Conservation (phyloP, 2,797 vertebrate genomes). For the Astyanax mexicanus region DNA sequence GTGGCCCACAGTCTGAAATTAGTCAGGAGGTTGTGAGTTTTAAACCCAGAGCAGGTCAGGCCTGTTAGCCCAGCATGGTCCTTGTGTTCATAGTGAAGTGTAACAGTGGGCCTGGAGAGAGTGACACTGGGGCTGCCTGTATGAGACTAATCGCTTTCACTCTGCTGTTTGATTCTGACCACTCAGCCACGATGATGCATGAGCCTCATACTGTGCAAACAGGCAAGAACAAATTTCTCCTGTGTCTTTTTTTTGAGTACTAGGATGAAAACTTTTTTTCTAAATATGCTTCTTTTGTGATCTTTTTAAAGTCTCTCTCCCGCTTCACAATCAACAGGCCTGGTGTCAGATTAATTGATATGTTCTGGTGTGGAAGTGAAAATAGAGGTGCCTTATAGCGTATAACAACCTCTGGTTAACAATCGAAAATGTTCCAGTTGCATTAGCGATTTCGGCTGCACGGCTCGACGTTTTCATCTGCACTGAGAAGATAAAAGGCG, state of each 20-base stretch:
- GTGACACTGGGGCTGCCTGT: slow-evolving; percentile 61
- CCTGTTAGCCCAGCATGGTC: slow-evolving; percentile 55
- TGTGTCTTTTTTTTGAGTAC: slow-evolving; percentile 66
- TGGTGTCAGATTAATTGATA: slow-evolving; percentile 66
- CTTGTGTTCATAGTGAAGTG: slow-evolving; percentile 56
- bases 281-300: slow-evolving; percentile 63
- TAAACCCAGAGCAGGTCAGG: slow-evolving; percentile 51
- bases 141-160: slow-evolving; percentile 67
- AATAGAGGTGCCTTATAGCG: slow-evolving; percentile 51
- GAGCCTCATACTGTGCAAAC: slow-evolving; percentile 77
- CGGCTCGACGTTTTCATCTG: slow-evolving; percentile 35
- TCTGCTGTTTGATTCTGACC: slow-evolving; percentile 59
- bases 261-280: slow-evolving; percentile 47
- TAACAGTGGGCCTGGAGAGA: slow-evolving; percentile 54
- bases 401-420: slow-evolving; percentile 53
- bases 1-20: slow-evolving; percentile 38
- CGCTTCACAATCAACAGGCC: slow-evolving; percentile 60
- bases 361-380: slow-evolving; percentile 57
- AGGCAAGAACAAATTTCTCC: slow-evolving; percentile 81
- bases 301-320: slow-evolving; percentile 46
- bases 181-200: slow-evolving; percentile 77
- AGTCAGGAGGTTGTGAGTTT: slow-evolving; percentile 46
- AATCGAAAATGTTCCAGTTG: slow-evolving; percentile 62
- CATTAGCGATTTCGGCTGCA: slow-evolving; percentile 40
- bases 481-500: slow-evolving; percentile 28